Percentiles rank a stretch among this genome's conserved stretches.
Evolutionary conservation across 2,888 invertebrate genomes (phyloP).

Genomic region (Caenorhabditis drosophilae): DNA sequence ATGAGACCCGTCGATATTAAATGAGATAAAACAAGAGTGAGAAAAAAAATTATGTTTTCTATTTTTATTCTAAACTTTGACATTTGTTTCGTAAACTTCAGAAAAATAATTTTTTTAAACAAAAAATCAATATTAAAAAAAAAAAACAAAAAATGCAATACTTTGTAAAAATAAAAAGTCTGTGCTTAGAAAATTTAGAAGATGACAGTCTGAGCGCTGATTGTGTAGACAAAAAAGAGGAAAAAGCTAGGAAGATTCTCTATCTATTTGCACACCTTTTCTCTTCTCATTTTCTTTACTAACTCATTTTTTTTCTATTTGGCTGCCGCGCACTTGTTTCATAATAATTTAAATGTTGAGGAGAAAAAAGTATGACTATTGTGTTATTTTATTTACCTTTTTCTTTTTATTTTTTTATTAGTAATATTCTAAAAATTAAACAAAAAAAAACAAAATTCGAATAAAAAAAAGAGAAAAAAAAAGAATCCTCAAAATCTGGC

Average conservation of each 20-base stretch:
- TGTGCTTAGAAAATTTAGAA: too few relatives aligned
- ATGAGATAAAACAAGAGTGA: too few relatives aligned
- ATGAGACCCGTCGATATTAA: too few relatives aligned
- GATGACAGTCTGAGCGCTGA: too few relatives aligned
- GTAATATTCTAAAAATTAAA: neutral
- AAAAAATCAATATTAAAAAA: too few relatives aligned
- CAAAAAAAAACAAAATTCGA: neutral
- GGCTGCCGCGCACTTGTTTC: neutral
- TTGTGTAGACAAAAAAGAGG: constrained; percentile 2
- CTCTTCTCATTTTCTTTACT: neutral
- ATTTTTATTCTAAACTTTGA: too few relatives aligned
- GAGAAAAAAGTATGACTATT: neutral
- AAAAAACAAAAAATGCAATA: too few relatives aligned
- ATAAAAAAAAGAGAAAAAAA: constrained; percentile 2
- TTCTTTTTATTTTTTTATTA: neutral
- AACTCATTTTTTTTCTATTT: neutral
- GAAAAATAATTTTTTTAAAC: too few relatives aligned
- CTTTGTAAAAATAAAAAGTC: too few relatives aligned
- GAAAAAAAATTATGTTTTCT: too few relatives aligned
- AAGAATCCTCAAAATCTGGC: constrained; percentile 10
- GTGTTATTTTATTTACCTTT: neutral
- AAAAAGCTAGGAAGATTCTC: neutral
- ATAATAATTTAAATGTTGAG: constrained; percentile 3
- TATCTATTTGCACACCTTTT: constrained; percentile 1
- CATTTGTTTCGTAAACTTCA: too few relatives aligned